A percentile compares a stretch with the other conserved stretches of the same genome.
Evolutionary conservation across 1,140 invertebrate genomes (phyloP).

Genomic region (Drosophila saltans): DNA sequence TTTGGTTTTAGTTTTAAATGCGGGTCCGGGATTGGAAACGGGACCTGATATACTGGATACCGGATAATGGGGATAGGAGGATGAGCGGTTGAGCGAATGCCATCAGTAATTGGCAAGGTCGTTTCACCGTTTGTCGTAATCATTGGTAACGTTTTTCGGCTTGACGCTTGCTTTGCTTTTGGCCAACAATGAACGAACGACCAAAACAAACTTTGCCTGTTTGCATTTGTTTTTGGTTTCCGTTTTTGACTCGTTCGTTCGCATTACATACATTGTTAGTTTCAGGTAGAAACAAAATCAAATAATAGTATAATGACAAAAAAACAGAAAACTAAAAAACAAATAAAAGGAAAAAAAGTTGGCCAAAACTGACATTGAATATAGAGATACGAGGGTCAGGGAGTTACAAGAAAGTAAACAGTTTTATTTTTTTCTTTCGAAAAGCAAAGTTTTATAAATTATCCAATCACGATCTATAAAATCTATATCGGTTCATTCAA

Average conservation of each 20-base stretch:
- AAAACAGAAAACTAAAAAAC: background rate
- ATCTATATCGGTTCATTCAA: background rate
- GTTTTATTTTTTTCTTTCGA: background rate
- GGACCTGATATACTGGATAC: slow-evolving; percentile 1
- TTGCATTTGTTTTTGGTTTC: slow-evolving; percentile 50
- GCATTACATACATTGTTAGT: slow-evolving; percentile 38
- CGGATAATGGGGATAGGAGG: background rate
- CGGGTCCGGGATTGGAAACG: slow-evolving; percentile 10
- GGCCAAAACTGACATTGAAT: slow-evolving; percentile 3
- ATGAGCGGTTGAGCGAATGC: slow-evolving; percentile 16
- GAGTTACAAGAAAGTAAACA: background rate
- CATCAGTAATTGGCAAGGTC: slow-evolving; percentile 77
- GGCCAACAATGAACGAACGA: slow-evolving; percentile 55
- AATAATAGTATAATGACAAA: slow-evolving; percentile 2
- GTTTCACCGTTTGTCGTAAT: slow-evolving; percentile 76
- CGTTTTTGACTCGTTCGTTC: slow-evolving; percentile 18
- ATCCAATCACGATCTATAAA: slow-evolving; percentile 2
- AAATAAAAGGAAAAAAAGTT: background rate
- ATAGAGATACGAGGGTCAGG: background rate
- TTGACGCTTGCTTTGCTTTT: slow-evolving; percentile 42
- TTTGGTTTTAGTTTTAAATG: slow-evolving; percentile 28
- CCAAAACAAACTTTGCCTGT: slow-evolving; percentile 64
- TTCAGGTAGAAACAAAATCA: slow-evolving; percentile 27
- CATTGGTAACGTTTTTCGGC: slow-evolving; percentile 66
- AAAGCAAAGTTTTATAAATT: background rate